phyloP scores from a whole-genome alignment of 2,113 vertebrate genomes.

The Megaleporinus macrocephalus region DNA sequence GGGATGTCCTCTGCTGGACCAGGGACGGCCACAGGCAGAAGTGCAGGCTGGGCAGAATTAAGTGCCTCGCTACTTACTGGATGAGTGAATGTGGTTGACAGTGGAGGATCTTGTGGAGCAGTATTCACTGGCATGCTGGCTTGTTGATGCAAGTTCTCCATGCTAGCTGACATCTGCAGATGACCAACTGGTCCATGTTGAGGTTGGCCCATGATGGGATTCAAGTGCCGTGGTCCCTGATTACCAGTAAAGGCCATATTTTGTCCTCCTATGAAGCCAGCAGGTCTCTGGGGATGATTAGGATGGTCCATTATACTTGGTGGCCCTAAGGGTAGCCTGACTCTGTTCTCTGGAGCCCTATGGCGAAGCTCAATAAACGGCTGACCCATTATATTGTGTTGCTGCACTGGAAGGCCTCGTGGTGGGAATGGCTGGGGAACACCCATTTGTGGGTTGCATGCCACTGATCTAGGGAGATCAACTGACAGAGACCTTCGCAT shows the following conservation, averaged over 20 bases:
- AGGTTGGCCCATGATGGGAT: slow-evolving; percentile 68
- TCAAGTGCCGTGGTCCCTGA: slow-evolving; percentile 70
- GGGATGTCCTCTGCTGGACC: slow-evolving; percentile 69
- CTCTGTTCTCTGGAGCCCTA: slow-evolving; percentile 83
- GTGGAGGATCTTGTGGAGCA: slow-evolving; percentile 64
- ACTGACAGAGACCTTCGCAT: slow-evolving; percentile 82
- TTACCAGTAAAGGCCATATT: slow-evolving; percentile 64
- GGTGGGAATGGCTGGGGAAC: slow-evolving; percentile 85
- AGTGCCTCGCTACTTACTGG: slow-evolving; percentile 69
- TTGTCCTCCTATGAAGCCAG: slow-evolving; percentile 71
- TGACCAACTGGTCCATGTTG: slow-evolving; percentile 69
- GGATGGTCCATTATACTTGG: slow-evolving; percentile 67
- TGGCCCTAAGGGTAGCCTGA: slow-evolving; percentile 78
- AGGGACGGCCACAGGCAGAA: slow-evolving; percentile 60
- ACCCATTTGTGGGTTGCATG: slow-evolving; percentile 62
- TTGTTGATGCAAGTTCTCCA: slow-evolving; percentile 78
- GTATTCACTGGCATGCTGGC: slow-evolving; percentile 63
- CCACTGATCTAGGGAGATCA: slow-evolving; percentile 77
- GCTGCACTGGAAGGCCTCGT: slow-evolving; percentile 82
- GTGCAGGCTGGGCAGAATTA: slow-evolving; percentile 62
- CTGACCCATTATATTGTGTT: slow-evolving; percentile 91
- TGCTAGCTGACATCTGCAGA: slow-evolving; percentile 67
- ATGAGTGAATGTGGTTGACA: slow-evolving; percentile 72
- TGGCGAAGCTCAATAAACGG: slow-evolving; percentile 94
- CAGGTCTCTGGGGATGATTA: slow-evolving; percentile 68